These are phyloP conservation scores for Callopanchax toddi DNA, from an alignment of 2,113 vertebrate genomes.

Conservation along the genomic window DNA sequence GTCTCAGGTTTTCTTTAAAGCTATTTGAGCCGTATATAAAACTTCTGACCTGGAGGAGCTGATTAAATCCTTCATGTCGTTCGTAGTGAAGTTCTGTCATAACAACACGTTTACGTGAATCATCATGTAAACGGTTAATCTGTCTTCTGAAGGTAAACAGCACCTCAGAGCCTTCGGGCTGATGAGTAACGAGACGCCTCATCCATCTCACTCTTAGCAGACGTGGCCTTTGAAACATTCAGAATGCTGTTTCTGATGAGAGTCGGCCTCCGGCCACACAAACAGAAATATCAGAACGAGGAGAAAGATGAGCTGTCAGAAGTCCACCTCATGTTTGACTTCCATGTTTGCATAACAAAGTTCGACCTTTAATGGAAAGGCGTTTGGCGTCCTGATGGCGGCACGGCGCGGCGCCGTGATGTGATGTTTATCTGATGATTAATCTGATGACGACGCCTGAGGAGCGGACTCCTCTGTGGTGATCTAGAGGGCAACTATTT, in stretches of 20 bases:
- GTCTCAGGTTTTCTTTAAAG: too few species aligned
- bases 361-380: constrained; percentile 18
- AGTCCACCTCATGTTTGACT: not conserved
- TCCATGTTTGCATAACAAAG: not conserved
- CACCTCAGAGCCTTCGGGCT: constrained; percentile 1
- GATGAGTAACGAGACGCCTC: not conserved
- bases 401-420: not conserved
- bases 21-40: too few species aligned
- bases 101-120: not conserved
- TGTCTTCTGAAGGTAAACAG: constrained; percentile 16
- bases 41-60: too few species aligned
- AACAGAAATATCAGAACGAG: constrained; percentile 12
- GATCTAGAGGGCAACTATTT: too few species aligned
- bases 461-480: not conserved
- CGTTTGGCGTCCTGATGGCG: not conserved
- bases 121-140: not conserved
- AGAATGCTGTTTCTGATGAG: constrained; percentile 26
- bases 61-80: too few species aligned
- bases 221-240: constrained; percentile 26
- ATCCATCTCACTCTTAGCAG: constrained; percentile 14
- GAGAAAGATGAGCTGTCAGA: constrained; percentile 11
- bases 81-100: not conserved
- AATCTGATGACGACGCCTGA: not conserved
- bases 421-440: not conserved
- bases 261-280: constrained; percentile 6